These are phyloP conservation scores for Camponotus pennsylvanicus DNA, from an alignment of 1,140 invertebrate species.

Conservation along the genomic window DNA sequence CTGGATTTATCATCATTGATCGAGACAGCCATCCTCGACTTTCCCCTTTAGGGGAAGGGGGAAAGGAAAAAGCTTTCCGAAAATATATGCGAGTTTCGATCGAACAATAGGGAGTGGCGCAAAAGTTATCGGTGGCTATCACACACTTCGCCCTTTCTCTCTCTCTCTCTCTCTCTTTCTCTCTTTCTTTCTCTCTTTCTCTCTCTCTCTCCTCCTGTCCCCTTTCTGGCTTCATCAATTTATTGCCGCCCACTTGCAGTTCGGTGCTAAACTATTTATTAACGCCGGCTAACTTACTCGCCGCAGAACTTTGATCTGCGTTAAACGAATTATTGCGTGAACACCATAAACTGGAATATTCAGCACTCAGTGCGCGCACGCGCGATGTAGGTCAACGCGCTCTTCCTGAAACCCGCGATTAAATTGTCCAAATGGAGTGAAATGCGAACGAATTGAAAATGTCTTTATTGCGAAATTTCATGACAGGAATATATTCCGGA, in stretches of 20 bases:
- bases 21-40: background rate
- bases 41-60: background rate
- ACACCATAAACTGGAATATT: slow-evolving; percentile 63
- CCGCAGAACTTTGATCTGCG: slow-evolving; percentile 60
- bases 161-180: slow-evolving; percentile 48
- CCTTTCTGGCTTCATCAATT: slow-evolving; percentile 59
- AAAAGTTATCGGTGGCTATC: slow-evolving; percentile 62
- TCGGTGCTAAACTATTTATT: slow-evolving; percentile 68
- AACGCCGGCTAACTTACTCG: slow-evolving; percentile 42
- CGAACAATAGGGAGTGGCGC: slow-evolving; percentile 48
- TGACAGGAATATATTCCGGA: background rate
- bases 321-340: slow-evolving; percentile 61
- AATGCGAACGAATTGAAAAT: slow-evolving; percentile 15
- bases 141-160: slow-evolving; percentile 62
- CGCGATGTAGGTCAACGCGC: slow-evolving; percentile 39
- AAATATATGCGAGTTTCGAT: slow-evolving; percentile 55
- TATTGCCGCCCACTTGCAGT: slow-evolving; percentile 49
- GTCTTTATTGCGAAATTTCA: slow-evolving; percentile 36
- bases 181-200: slow-evolving; percentile 45
- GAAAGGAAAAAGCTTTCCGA: background rate
- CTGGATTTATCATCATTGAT: background rate
- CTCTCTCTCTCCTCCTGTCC: slow-evolving; percentile 45
- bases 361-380: slow-evolving; percentile 36
- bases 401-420: slow-evolving; percentile 25
- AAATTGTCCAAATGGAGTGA: slow-evolving; percentile 45